A percentile compares a stretch with the other conserved stretches of the same genome.
Evolutionary conservation across 2,888 invertebrate genomes (phyloP).

Genomic region (Monoplex corrugatus): DNA sequence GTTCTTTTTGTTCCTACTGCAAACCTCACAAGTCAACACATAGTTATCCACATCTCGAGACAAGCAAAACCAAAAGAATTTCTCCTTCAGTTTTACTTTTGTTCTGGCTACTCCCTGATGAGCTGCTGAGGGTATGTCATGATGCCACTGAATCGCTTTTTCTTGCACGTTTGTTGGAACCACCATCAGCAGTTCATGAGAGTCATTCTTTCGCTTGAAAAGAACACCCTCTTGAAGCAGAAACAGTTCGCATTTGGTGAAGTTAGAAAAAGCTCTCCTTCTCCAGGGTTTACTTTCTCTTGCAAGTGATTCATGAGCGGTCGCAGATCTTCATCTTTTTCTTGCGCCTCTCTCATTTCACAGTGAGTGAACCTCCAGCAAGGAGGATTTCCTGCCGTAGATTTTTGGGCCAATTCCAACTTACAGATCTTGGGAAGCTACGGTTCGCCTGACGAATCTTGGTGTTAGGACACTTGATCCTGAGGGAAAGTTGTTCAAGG

Average conservation of each 20-base stretch:
- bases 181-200: not conserved
- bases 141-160: not conserved
- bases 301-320: not conserved
- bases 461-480: too few relatives aligned
- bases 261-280: not conserved
- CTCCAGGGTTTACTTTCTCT: not conserved
- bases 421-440: too few relatives aligned
- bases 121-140: not conserved
- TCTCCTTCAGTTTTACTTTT: not conserved
- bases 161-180: not conserved
- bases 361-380: not conserved
- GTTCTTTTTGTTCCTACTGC: not conserved
- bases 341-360: not conserved
- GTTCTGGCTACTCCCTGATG: conserved; percentile 1
- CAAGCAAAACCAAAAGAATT: conserved; percentile 11
- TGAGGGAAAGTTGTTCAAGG: too few relatives aligned
- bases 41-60: not conserved
- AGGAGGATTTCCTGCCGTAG: too few relatives aligned
- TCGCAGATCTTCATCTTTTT: not conserved
- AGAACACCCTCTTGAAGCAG: not conserved
- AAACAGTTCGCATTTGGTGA: not conserved
- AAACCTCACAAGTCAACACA: not conserved
- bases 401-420: too few relatives aligned
- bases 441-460: too few relatives aligned
- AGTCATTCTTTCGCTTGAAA: not conserved